A percentile compares a stretch with the other conserved stretches of the same genome.
Evolutionary conservation across 2,888 invertebrate species (phyloP).

Genomic region (Schrankia costaestrigalis): DNA sequence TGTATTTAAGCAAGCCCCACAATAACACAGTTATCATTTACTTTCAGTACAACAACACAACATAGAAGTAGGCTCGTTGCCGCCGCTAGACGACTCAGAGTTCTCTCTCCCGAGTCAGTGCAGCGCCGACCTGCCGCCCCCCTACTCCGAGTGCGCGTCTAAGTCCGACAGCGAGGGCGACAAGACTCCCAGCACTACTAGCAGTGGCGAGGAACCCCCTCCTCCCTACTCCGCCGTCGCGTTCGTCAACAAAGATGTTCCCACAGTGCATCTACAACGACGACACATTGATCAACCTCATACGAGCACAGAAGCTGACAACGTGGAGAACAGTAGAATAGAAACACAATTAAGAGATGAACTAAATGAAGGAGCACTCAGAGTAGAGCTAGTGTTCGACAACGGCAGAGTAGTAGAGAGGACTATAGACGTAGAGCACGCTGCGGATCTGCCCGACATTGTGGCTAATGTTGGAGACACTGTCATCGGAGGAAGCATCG

Average conservation of each 20-base stretch:
- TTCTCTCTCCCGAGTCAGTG: conserved; percentile 15
- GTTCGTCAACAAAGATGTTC: conserved; percentile 42
- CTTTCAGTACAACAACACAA: conserved; percentile 30
- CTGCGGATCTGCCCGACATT: conserved; percentile 7
- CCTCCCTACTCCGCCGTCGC: conserved; percentile 62
- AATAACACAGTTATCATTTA: background rate
- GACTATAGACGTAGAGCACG: conserved; percentile 9
- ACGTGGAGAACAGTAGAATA: conserved; percentile 15
- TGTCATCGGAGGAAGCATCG: conserved; percentile 1
- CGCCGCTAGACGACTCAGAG: conserved; percentile 21
- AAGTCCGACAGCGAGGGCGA: too few species aligned
- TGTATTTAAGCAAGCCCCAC: too few species aligned
- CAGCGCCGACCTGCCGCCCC: conserved; percentile 50
- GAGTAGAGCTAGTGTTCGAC: conserved; percentile 21
- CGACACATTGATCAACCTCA: conserved; percentile 5
- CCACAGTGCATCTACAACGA: conserved; percentile 40
- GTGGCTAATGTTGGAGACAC: conserved; percentile 4
- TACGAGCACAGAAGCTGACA: conserved; percentile 17
- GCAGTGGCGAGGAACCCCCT: conserved; percentile 50
- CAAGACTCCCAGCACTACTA: too few species aligned
- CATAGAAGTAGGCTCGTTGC: conserved; percentile 10
- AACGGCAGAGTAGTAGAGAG: conserved; percentile 32
- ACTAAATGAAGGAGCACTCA: background rate
- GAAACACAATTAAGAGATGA: too few species aligned
- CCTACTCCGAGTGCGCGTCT: conserved; percentile 49